A percentile compares a stretch with the other conserved stretches of the same genome.
phyloP scores from a whole-genome alignment of 2,888 invertebrate species.

The Agrochola circellaris region DNA sequence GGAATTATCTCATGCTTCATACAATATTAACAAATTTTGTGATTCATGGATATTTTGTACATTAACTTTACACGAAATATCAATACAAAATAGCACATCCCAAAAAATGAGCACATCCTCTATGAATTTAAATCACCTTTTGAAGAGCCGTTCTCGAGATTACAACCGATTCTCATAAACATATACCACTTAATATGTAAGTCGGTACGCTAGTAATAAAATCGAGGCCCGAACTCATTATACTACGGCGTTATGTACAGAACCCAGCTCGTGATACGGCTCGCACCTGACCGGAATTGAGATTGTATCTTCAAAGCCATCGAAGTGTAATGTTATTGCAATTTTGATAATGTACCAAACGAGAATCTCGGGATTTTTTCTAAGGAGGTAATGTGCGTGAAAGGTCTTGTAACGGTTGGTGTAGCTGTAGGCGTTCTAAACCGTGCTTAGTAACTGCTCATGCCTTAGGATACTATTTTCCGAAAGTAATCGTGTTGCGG shows the following conservation, averaged over 20 bases:
- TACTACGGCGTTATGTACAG: constrained; percentile 59
- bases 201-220: constrained; percentile 60
- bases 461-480: constrained; percentile 9
- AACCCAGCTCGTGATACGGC: constrained; percentile 61
- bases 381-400: constrained; percentile 38
- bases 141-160: constrained; percentile 59
- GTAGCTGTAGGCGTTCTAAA: neutral
- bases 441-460: constrained; percentile 5
- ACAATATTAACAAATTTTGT: neutral
- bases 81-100: constrained; percentile 17
- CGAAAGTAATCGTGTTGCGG: constrained; percentile 22
- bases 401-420: constrained; percentile 8
- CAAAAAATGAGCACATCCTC: constrained; percentile 29
- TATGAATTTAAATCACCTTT: constrained; percentile 59
- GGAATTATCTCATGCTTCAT: neutral
- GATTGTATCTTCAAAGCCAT: constrained; percentile 59
- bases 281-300: constrained; percentile 71
- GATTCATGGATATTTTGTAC: no score
- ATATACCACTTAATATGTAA: constrained; percentile 67
- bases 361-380: constrained; percentile 19
- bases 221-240: constrained; percentile 61
- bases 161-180: constrained; percentile 62
- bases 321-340: constrained; percentile 64
- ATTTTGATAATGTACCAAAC: constrained; percentile 61
- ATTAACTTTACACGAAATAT: neutral